A percentile compares a stretch with the other conserved stretches of the same genome.
Conservation (phyloP, 2,113 vertebrate genomes). For the Pantherophis guttatus region DNA sequence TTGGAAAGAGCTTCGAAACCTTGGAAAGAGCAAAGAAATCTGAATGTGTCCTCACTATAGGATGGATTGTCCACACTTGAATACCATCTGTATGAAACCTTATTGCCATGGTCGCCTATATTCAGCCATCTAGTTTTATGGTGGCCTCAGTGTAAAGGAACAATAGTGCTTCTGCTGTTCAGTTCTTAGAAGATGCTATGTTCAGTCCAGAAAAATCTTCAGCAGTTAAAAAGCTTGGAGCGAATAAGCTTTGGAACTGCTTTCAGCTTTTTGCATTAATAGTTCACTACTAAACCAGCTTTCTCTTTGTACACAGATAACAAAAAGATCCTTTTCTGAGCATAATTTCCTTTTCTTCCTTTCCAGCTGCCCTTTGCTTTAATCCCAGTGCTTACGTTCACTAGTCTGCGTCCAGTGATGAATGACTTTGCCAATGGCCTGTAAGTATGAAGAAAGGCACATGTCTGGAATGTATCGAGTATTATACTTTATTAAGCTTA, state of each 20-base stretch:
- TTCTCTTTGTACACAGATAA: background rate
- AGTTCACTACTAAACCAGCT: background rate
- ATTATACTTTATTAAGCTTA: background rate
- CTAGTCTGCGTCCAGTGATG: constrained; percentile 88
- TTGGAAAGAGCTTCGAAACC: background rate
- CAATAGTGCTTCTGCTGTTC: background rate
- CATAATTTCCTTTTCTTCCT: background rate
- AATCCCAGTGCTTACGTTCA: constrained; percentile 94
- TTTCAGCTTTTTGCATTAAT: background rate
- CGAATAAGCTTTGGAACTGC: background rate
- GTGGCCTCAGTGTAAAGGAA: background rate
- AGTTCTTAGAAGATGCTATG: background rate
- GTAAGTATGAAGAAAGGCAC: constrained; percentile 74
- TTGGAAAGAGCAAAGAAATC: background rate
- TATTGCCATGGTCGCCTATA: background rate
- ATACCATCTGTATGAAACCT: background rate
- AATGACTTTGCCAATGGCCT: constrained; percentile 88
- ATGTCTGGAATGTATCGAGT: background rate
- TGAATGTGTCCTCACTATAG: background rate
- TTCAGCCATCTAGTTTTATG: background rate
- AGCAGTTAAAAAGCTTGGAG: background rate
- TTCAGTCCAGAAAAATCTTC: background rate
- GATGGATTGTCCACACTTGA: background rate
- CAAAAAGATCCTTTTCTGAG: background rate
- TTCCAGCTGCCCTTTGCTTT: constrained; percentile 91